Evolutionary conservation across 2,113 vertebrate genomes (phyloP), one percentile per base, ranked within the genome.

Genomic region (Onychostoma macrolepis): DNA sequence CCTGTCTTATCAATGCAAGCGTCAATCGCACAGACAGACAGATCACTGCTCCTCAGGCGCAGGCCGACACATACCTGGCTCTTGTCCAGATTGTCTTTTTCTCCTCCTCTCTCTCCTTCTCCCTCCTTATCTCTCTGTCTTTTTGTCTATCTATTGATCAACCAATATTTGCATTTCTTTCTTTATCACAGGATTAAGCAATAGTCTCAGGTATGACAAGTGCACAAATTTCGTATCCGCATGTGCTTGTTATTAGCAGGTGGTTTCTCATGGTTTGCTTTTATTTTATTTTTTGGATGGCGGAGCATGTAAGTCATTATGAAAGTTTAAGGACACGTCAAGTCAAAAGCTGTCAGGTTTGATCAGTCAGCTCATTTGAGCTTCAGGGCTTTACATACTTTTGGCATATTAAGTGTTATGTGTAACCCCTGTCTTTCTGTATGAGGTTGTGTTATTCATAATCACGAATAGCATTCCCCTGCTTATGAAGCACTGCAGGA

Each of bases 1-100:
- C 24, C 85, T 89, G 88, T 80, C 82, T 65, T 43, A 86, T 21
- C n/a, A 45, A 58, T 83, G 82, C 78, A 63, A 19, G 33, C n/a
- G 17, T 85, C 53, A 56, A 13, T 65, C 43, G 50, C 28, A 85
- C 41, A 61, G 21, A 77, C 45, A 88, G 58, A 87, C 56, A 48
- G n/a, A 71, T 41, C 6, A 13, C 24, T 67, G 69, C 45, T 77
- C 79, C 71, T 36, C 45, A 63, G 78, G 83, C 80, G 5, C 83
- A 65, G 38, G 24, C 5, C 41, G 83, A 65, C 63, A 83, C 88
- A 90, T 85, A 86, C 87, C 77, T 88, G 90, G 80, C 79, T 28
- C 63, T 74, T 19, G n/a, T 33, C 75, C 85, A 88, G 85, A 56
- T 41, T 41, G 10, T 61, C 53, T 17, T 11, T 53, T 33, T 38